Evolutionary conservation across 1,140 invertebrate species (phyloP).

Genomic region (Neocloeon triangulifer): DNA sequence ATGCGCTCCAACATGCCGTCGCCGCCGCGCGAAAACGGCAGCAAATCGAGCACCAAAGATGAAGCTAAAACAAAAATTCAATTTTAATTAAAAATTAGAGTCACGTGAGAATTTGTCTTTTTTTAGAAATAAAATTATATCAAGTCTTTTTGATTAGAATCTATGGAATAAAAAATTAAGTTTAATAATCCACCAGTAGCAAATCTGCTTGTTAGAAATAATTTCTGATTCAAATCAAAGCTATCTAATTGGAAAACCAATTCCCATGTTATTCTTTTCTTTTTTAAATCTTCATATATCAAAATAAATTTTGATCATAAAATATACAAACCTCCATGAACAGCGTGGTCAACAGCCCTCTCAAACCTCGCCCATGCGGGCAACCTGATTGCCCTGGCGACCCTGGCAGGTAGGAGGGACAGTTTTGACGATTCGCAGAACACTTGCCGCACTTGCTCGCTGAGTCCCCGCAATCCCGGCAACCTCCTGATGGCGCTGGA

Average conservation of each 20-base stretch:
- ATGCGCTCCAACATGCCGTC: constrained; percentile 38
- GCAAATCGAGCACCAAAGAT: constrained; percentile 21
- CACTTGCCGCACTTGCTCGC: constrained; percentile 49
- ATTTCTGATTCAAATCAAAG: no score
- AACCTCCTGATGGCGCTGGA: constrained; percentile 17
- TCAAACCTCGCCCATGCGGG: constrained; percentile 53
- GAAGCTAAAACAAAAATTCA: constrained; percentile 14
- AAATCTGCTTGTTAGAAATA: no score
- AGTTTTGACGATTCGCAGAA: constrained; percentile 47
- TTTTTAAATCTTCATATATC: neutral
- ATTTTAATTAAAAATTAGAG: neutral
- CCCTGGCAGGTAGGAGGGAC: constrained; percentile 34
- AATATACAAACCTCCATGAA: constrained; percentile 20
- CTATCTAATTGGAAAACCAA: neutral
- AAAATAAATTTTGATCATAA: neutral
- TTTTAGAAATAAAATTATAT: neutral
- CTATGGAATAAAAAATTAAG: no score
- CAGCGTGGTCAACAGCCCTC: constrained; percentile 31
- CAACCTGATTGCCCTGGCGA: constrained; percentile 35
- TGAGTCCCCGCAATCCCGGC: constrained; percentile 29
- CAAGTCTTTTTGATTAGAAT: no score
- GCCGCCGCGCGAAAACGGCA: constrained; percentile 8
- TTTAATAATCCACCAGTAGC: no score
- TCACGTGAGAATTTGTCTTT: neutral
- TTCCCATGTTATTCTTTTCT: neutral